Conservation (phyloP, 2,113 vertebrate species). For the Ranitomeya imitator region DNA sequence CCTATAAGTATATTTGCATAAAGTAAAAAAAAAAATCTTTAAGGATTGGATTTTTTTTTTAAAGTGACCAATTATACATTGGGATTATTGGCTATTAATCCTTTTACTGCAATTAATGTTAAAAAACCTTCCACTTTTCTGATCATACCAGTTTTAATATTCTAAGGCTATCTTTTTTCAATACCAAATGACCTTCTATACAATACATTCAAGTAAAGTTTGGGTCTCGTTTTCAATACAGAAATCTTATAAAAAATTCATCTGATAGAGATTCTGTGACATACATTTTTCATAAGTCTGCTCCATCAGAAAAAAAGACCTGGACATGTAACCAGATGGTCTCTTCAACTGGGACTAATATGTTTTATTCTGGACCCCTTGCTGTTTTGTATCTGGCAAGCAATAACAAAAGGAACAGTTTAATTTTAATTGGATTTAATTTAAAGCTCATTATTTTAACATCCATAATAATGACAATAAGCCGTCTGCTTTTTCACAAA, state of each 20-base stretch:
- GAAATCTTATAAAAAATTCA: slow-evolving; percentile 33
- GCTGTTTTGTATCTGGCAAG: not conserved
- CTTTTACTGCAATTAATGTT: not conserved
- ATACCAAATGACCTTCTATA: not conserved
- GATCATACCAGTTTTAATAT: not conserved
- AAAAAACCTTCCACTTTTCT: not conserved
- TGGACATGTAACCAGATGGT: slow-evolving; percentile 38
- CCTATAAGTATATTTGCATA: too few relatives aligned
- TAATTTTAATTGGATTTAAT: not conserved
- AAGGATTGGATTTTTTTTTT: too few relatives aligned
- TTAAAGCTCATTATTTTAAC: not conserved
- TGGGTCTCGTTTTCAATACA: not conserved
- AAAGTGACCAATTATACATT: not conserved
- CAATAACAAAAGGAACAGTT: not conserved
- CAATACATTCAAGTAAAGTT: not conserved
- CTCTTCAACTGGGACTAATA: slow-evolving; percentile 11
- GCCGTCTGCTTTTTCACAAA: not conserved
- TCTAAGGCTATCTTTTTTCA: not conserved
- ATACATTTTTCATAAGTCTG: slow-evolving; percentile 34
- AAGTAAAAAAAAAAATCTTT: too few relatives aligned
- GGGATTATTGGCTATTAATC: not conserved
- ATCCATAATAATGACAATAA: not conserved
- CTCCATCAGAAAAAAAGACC: slow-evolving; percentile 1
- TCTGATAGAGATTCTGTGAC: not conserved
- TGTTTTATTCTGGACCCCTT: not conserved